Evolutionary conservation across 2,797 vertebrate genomes (phyloP), one percentile per base, ranked within the genome.

Genomic region (Sardinella longiceps): DNA sequence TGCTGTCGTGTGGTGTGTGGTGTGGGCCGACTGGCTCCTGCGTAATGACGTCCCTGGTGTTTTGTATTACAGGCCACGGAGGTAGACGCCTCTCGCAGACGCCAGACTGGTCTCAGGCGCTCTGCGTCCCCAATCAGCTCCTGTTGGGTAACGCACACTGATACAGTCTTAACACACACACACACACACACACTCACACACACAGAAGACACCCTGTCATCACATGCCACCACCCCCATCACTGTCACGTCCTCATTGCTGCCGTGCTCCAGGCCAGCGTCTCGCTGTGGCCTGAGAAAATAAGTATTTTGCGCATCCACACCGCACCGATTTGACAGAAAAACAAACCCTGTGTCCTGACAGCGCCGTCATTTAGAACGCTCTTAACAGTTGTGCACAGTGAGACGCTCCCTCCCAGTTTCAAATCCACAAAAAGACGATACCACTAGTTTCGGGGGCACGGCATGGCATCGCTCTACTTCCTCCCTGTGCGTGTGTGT

Each of bases 31-130:
- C 70, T 43, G 70, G 70, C 70, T 77, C 70, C 70, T 20, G 37
- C 6, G 4, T 83, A 45, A 80, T 77, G 51, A 84, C 46, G 15
- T 12, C 81, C n/a, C 77, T 81, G 85, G 83, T 81, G 60, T 87
- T 33, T 84, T 83, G 74, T 83, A 81, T 58, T 84, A 70, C 85
- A 88, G 87, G 85, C 46, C 46, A 66, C 43, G 82, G 83, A 56
- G 81, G 86, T 80, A 83, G 56, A 74, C 84, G 82, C 80, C 84
- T 87, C 70, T 82, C 80, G 70, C 70, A 81, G 11, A 53, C 74
- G 11, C 43, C 85, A 51, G 82, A 87, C 80, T 86, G 87, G 87
- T 80, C 83, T 48, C 83, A 56, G 53, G 80, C 56, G 28, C 30
- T 87, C 82, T 82, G 84, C 80, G 63, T 87, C 81, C 50, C 80